Evolutionary conservation across 2,888 invertebrate species (phyloP).

Genomic region (Germaria angustata): DNA sequence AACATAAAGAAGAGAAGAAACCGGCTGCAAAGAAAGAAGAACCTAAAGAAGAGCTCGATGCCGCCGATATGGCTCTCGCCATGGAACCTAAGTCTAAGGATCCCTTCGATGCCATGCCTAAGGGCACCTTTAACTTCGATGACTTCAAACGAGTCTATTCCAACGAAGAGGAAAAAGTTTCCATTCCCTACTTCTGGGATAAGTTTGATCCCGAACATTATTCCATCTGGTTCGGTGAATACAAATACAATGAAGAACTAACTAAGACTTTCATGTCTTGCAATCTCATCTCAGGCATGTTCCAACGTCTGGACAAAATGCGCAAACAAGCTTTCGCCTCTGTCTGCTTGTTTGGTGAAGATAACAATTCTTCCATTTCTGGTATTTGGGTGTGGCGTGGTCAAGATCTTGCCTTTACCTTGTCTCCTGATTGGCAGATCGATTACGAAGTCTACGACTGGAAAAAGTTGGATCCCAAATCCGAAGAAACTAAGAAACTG

Average conservation of each 20-base stretch:
- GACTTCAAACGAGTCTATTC: constrained; percentile 98
- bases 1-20: constrained; percentile 78
- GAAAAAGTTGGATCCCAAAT: constrained; percentile 93
- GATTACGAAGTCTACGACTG: constrained; percentile 98
- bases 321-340: constrained; percentile 97
- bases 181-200: constrained; percentile 98
- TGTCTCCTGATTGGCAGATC: constrained; percentile 95
- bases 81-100: constrained; percentile 92
- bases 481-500: constrained; percentile 90
- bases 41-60: constrained; percentile 83
- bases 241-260: constrained; percentile 96
- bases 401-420: constrained; percentile 93
- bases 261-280: constrained; percentile 98
- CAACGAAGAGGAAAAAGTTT: constrained; percentile 95
- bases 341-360: constrained; percentile 94
- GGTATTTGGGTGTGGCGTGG: constrained; percentile 99
- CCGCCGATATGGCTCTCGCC: constrained; percentile 85
- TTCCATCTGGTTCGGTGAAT: constrained; percentile 98
- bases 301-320: constrained; percentile 98
- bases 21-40: constrained; percentile 80
- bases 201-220: constrained; percentile 98
- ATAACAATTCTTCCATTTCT: constrained; percentile 95
- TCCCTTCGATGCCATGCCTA: constrained; percentile 94
- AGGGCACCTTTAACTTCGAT: constrained; percentile 96
- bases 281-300: constrained; percentile 98